These are phyloP conservation scores for Apis mellifera DNA, from an alignment of 1,140 invertebrate genomes.

Conservation along the genomic window Amel_HAv3.1 CM009931.2:11297001-11297500, in stretches of 20 bases:
- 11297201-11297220: background rate
- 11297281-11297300: background rate
- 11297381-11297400: slow-evolving; percentile 41
- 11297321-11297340: slow-evolving; percentile 14
- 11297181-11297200: background rate
- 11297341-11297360: slow-evolving; percentile 43
- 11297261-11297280: background rate
- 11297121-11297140: background rate
- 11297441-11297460: slow-evolving; percentile 15
- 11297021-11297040: background rate
- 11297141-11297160: background rate
- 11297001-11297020: background rate
- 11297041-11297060: background rate
- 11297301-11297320: too few species aligned
- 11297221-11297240: background rate
- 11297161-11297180: background rate
- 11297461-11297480: slow-evolving; percentile 40
- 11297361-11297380: slow-evolving; percentile 13
- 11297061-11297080: background rate
- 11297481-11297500: slow-evolving; percentile 45
- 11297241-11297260: background rate
- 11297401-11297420: slow-evolving; percentile 16
- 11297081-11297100: slow-evolving; percentile 4
- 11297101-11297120: background rate
- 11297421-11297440: slow-evolving; percentile 46